phyloP scores from a whole-genome alignment of 2,113 vertebrate species.

The Neotoma lepida region DNA sequence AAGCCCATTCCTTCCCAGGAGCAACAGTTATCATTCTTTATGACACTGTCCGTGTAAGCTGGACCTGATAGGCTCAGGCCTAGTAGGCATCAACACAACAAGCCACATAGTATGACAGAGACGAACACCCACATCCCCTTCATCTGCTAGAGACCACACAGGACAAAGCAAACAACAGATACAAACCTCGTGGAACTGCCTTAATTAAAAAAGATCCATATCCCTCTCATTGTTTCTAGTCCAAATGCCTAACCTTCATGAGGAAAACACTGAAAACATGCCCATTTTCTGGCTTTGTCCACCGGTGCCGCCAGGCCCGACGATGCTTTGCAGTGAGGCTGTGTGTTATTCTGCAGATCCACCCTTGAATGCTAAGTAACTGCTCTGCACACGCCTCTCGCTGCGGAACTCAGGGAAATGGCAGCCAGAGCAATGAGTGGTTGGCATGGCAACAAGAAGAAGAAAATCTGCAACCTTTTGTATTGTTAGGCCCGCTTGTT shows the following conservation, averaged over 20 bases:
- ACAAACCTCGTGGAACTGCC: conserved; percentile 25
- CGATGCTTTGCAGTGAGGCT: conserved; percentile 54
- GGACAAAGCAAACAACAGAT: conserved; percentile 62
- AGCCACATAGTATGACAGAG: neutral
- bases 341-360: conserved; percentile 72
- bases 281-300: conserved; percentile 71
- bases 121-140: neutral
- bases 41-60: neutral
- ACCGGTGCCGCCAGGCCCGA: conserved; percentile 64
- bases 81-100: conserved; percentile 22
- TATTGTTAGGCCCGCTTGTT: conserved; percentile 70
- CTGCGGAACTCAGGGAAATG: conserved; percentile 75
- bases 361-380: conserved; percentile 78
- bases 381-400: conserved; percentile 67
- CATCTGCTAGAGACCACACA: neutral
- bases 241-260: conserved; percentile 69
- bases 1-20: neutral
- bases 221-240: conserved; percentile 58
- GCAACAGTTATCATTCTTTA: neutral
- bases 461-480: conserved; percentile 76
- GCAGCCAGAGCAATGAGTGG: conserved; percentile 76
- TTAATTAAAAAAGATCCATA: conserved; percentile 23
- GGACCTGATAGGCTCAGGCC: neutral
- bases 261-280: conserved; percentile 61
- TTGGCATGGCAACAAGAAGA: conserved; percentile 80